Conservation (phyloP, 2,888 invertebrate genomes). For the Andrena praecox region DNA sequence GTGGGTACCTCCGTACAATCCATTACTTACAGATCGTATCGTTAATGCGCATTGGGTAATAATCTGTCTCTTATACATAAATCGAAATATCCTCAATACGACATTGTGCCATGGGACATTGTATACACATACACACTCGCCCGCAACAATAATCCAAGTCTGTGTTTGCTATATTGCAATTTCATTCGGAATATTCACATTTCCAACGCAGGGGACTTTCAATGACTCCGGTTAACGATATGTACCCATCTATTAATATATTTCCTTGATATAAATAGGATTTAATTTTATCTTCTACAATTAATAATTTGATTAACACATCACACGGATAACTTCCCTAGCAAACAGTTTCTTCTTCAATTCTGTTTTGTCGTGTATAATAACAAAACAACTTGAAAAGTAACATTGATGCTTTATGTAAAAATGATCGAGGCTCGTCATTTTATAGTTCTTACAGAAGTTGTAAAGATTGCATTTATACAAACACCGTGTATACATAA, state of each 20-base stretch:
- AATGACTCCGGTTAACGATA: slow-evolving; percentile 10
- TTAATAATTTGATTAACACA: slow-evolving; percentile 27
- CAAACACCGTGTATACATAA: slow-evolving; percentile 53
- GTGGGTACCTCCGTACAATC: slow-evolving; percentile 81
- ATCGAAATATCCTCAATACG: slow-evolving; percentile 12
- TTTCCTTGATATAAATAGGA: slow-evolving; percentile 16
- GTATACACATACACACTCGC: slow-evolving; percentile 1
- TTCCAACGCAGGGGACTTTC: slow-evolving; percentile 15
- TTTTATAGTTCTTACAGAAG: slow-evolving; percentile 54
- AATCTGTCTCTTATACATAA: slow-evolving; percentile 13
- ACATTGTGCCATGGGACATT: slow-evolving; percentile 49
- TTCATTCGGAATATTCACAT: slow-evolving; percentile 11
- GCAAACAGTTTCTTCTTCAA: slow-evolving; percentile 25
- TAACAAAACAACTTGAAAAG: slow-evolving; percentile 21
- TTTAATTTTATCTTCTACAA: slow-evolving; percentile 13
- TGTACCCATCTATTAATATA: slow-evolving; percentile 18
- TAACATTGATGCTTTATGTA: slow-evolving; percentile 29
- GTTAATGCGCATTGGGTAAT: slow-evolving; percentile 45
- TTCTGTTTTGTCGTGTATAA: slow-evolving; percentile 13
- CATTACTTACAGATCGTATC: slow-evolving; percentile 69
- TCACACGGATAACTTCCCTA: slow-evolving; percentile 4
- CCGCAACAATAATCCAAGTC: not conserved
- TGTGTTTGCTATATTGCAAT: slow-evolving; percentile 1
- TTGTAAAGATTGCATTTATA: slow-evolving; percentile 59
- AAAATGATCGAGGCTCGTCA: slow-evolving; percentile 34